Evolutionary conservation across 2,797 vertebrate species (phyloP).

Genomic region (Yasuhikotakia modesta): DNA sequence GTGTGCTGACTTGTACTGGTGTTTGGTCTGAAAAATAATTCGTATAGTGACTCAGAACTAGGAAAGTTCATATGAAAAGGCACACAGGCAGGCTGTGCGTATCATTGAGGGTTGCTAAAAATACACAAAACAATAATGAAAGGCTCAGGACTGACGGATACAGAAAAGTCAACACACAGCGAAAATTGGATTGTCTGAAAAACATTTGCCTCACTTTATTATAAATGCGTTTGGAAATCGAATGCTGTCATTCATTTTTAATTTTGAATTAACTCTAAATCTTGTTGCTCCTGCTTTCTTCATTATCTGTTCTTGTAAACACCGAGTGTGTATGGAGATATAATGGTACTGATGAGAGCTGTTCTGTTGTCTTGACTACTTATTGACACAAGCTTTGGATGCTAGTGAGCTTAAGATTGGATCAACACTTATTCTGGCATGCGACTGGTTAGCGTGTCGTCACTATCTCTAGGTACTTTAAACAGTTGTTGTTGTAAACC

Average conservation of each 20-base stretch:
- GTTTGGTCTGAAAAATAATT: conserved; percentile 15
- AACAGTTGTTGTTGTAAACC: background rate
- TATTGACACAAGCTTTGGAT: conserved; percentile 3
- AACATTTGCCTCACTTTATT: conserved; percentile 33
- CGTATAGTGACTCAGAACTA: background rate
- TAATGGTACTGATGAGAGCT: conserved; percentile 5
- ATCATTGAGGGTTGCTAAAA: conserved; percentile 13
- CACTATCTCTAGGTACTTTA: background rate
- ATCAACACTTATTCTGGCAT: background rate
- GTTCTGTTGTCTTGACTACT: conserved; percentile 1
- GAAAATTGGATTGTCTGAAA: conserved; percentile 30
- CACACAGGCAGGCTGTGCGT: conserved; percentile 19
- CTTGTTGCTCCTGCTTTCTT: conserved; percentile 26
- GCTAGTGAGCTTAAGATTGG: background rate
- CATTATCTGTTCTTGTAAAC: conserved; percentile 22
- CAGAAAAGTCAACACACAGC: conserved; percentile 36
- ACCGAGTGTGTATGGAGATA: background rate
- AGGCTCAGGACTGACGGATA: conserved; percentile 14
- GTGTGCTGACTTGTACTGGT: background rate
- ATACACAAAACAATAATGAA: conserved; percentile 39
- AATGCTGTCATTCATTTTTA: conserved; percentile 49
- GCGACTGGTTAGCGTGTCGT: background rate
- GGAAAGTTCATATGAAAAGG: conserved; percentile 3
- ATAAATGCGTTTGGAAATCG: conserved; percentile 42
- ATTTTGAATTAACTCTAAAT: conserved; percentile 36